Evolutionary conservation across 2,888 invertebrate genomes (phyloP).

Genomic region (Ditylenchus weischeri): DNA sequence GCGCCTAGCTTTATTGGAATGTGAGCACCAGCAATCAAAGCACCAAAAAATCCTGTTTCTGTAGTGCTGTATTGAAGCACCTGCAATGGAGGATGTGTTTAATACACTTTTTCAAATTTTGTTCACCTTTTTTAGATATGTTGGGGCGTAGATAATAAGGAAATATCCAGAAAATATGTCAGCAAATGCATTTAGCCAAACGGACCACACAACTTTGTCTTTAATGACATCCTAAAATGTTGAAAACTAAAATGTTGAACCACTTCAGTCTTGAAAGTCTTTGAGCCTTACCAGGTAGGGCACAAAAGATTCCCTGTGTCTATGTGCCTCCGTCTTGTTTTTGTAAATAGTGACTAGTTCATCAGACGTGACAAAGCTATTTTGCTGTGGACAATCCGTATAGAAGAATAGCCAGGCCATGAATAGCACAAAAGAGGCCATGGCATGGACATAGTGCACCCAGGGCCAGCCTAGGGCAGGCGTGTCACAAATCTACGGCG

Average conservation of each 20-base stretch:
- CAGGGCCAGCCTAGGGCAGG: slow-evolving; percentile 48
- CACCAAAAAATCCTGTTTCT: slow-evolving; percentile 6
- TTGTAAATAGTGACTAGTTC: slow-evolving; percentile 47
- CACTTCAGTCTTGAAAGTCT: no score
- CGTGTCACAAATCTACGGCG: slow-evolving; percentile 30
- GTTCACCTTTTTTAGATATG: slow-evolving; percentile 44
- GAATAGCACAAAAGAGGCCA: slow-evolving; percentile 21
- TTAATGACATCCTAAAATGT: slow-evolving; percentile 41
- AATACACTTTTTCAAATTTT: slow-evolving; percentile 24
- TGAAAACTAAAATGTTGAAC: no score
- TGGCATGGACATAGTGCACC: slow-evolving; percentile 47
- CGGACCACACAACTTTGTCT: slow-evolving; percentile 42
- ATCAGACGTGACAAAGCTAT: slow-evolving; percentile 17
- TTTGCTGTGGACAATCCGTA: slow-evolving; percentile 24
- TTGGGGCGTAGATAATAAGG: slow-evolving; percentile 49
- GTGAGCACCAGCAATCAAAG: slow-evolving; percentile 2
- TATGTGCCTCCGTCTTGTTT: slow-evolving; percentile 49
- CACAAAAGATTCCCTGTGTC: slow-evolving; percentile 43
- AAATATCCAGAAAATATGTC: slow-evolving; percentile 48
- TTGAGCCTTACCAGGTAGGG: slow-evolving; percentile 45
- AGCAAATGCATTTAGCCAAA: slow-evolving; percentile 50
- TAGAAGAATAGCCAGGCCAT: slow-evolving; percentile 26
- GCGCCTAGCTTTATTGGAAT: slow-evolving; percentile 10
- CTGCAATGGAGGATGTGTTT: background rate
- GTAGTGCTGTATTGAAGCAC: slow-evolving; percentile 2